These are phyloP conservation scores for Squalus acanthias DNA, from an alignment of 2,797 vertebrate genomes.

Conservation along the genomic window DNA sequence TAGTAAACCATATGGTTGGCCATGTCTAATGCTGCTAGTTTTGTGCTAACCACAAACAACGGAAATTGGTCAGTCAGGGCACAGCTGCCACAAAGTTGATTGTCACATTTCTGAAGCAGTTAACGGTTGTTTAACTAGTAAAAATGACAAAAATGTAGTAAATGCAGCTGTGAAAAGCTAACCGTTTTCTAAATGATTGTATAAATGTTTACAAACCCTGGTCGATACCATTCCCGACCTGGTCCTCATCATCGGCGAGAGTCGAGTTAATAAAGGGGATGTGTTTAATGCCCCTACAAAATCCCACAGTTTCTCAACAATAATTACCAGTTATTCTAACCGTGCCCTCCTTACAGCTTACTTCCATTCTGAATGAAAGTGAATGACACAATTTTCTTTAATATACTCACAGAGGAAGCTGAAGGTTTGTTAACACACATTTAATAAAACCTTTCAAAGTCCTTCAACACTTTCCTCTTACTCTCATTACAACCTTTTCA, in stretches of 20 bases:
- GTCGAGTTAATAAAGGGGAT: neutral
- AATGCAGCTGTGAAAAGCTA: neutral
- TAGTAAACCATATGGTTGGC: neutral
- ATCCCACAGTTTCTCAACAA: neutral
- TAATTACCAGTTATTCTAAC: neutral
- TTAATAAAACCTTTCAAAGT: too few relatives aligned
- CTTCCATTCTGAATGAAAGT: neutral
- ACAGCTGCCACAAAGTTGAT: too few relatives aligned
- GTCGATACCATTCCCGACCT: neutral
- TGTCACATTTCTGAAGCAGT: too few relatives aligned
- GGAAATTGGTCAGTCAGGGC: too few relatives aligned
- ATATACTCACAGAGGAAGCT: too few relatives aligned
- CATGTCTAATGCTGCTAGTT: too few relatives aligned
- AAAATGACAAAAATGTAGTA: too few relatives aligned
- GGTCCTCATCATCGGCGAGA: neutral
- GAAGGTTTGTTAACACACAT: too few relatives aligned
- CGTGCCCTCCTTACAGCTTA: neutral
- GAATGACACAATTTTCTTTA: neutral
- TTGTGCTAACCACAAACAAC: too few relatives aligned
- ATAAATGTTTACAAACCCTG: neutral
- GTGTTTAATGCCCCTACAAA: neutral
- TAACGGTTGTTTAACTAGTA: too few relatives aligned
- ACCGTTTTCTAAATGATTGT: neutral
- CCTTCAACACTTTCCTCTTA: too few relatives aligned
- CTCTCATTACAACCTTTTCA: too few relatives aligned